Evolutionary conservation across 2,113 vertebrate genomes (phyloP), one percentile per base, ranked within the genome.

Genomic region (Entelurus aequoreus): DNA sequence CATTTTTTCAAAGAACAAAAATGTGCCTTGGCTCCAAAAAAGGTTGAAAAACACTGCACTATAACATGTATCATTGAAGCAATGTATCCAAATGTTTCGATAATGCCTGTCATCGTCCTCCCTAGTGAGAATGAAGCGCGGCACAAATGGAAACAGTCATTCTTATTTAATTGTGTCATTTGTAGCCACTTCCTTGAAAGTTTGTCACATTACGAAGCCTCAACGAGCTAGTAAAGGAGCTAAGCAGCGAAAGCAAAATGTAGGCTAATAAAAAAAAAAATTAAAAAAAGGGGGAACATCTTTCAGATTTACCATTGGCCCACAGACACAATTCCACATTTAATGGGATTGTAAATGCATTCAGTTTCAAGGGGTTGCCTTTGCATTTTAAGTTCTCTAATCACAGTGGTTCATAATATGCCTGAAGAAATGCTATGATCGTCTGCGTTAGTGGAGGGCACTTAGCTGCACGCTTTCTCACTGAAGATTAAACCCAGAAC

Each of bases 341-440:
- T 90, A 90, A 90, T 88, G 80, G 89, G 85, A 89, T 90, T 90
- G 84, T 87, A 87, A 89, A 89, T 84, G 82, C 86, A 84, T 88
- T 87, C 80, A 75, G 87, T 90, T 90, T 88, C 81, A 87, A 82
- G 85, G 38, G 83, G 83, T 87, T 82, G 81, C 79, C 81, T 85
- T 74, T 82, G 85, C 87, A 87, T 88, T 90, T 87, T 82, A 82
- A 86, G 77, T 84, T 82, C 82, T 85, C 81, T 91, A 88, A 90
- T 90, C 88, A 88, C 86, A 86, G 66, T 21, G 63, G 84, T 87
- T 86, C 83, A 85, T 83, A 86, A 85, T 79, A 78, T 81, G 85
- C 87, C 88, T 71, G 54, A 74, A 89, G 89, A 86, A 88, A 88
- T 76, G 76, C 76, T 76, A 72, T 63, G 76, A 83, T 85, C 65